Base-by-base conservation (phyloP, 2,113 vertebrate genomes). In the Gallinago undulata region DNA sequence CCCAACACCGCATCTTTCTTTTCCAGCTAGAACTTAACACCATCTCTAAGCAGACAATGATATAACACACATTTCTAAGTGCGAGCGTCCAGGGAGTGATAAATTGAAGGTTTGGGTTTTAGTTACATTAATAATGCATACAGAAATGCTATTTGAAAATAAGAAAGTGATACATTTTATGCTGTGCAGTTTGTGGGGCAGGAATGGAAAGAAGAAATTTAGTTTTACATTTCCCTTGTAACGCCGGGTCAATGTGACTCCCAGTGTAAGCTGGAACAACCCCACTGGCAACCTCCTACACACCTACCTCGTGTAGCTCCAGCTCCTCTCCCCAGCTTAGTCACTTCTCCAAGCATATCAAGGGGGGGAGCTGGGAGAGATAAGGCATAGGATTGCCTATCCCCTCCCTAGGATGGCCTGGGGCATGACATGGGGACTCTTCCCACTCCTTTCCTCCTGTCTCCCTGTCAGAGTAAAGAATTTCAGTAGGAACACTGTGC, bases 121-220 rank as follows among this genome's bases (percentile, higher is more conserved):
- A 94, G 67, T 96, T 94, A 80, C 93, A 96, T 96, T 96, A 97
- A 96, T 94, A 94, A 96, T 89, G 90, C 92, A 96, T 90, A 87
- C 11, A 94, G 84, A 96, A 95, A 93, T 57, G 66, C 69, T 93
- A 87, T 93, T 87, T 89, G 91, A 87, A 96, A 96, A 94, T 83
- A 79, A 85, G 89, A 91, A 96, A 91, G 89, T 67, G 74, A 91
- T 87, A 87, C 89, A 74, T 91, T 96, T 93, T 94, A 91, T 73
- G 35, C 63, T 66, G 45, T 14, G 39, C 57, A 62, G 48, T 68
- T 90, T 47, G 53, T 37, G 57, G 86, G 76, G 84, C 66, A 95
- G 66, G 66, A 90, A 57, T 64, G 83, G 86, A 90, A 92, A 96
- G 88, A 84, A 87, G 82, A 94, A 94, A 87, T 84, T 55, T 67